Base-by-base conservation (phyloP, 2,113 vertebrate genomes). In the Corythaeola cristata region DNA sequence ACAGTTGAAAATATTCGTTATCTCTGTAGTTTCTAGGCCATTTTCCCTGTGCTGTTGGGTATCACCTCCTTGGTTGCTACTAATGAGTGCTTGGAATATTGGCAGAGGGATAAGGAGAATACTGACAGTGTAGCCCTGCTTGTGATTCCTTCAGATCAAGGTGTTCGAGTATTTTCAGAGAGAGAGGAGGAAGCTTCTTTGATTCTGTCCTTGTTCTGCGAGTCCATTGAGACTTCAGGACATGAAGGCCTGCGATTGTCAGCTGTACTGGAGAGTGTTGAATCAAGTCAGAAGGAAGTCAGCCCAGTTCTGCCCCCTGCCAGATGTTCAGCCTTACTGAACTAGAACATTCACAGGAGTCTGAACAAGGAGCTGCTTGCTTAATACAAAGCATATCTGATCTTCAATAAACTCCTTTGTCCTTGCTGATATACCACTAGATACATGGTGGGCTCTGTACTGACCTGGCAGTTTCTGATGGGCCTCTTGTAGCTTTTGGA, bases 211-310 rank as follows among this genome's bases (percentile, higher is more conserved):
- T 75, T 74, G 41, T 50, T 89, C 73, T 84, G 63, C 0, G 4
- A 60, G 26, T 79, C 64, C 44, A 0, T 16, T 0, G 13, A 94
- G 68, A 58, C 28, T 55, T 73, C 8, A 63, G 63, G 55, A 55
- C 0, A 0, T 1, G 4, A 69, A 64, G 32, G 47, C 33, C 66
- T n/a, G 16, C 8, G 5, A 28, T 21, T 92, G 44, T 82, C 66
- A 86, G 35, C 62, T 60, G 53, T 62, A 20, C 74, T 93, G 33
- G 33, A 72, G 44, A 89, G 73, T 4, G 7, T 5, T 64, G 66
- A 83, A 63, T 88, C 47, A 63, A 71, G 21, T 64, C 56, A 81
- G 52, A 84, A 85, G 39, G 56, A 69, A 39, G 26, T 52, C 60
- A 84, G 52, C 22, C 56, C 50, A 68, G 50, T 35, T 52, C 44